Evolutionary conservation across 2,113 vertebrate genomes (phyloP).

Genomic region (Neodon shergylaensis): DNA sequence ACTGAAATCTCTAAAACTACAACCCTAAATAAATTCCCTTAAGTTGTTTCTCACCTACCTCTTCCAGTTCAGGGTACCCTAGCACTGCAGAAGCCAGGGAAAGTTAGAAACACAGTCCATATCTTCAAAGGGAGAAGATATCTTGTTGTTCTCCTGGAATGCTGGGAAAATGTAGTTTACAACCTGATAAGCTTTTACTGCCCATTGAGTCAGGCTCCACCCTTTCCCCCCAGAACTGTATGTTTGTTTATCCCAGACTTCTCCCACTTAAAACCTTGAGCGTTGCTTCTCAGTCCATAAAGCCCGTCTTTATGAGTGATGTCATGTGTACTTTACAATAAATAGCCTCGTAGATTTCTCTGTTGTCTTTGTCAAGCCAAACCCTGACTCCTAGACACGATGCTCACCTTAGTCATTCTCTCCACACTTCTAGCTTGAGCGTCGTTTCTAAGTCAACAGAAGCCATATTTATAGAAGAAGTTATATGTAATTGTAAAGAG

Average conservation of each 20-base stretch:
- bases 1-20: neutral
- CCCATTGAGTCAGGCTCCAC: neutral
- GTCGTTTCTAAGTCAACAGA: neutral
- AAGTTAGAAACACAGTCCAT: neutral
- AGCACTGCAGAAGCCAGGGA: neutral
- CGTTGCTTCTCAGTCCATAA: neutral
- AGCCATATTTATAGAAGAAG: neutral
- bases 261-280: neutral
- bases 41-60: neutral
- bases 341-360: neutral
- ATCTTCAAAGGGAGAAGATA: neutral
- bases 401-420: neutral
- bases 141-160: neutral
- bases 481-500: neutral
- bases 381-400: neutral
- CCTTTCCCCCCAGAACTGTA: neutral
- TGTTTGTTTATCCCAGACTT: neutral
- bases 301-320: neutral
- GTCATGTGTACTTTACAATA: neutral
- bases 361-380: neutral
- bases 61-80: neutral
- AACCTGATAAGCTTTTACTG: no score
- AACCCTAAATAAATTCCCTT: neutral
- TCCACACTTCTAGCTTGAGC: neutral
- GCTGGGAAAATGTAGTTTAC: neutral